phyloP scores from a whole-genome alignment of 2,888 invertebrate genomes.

The Charanyca ferruginea region DNA sequence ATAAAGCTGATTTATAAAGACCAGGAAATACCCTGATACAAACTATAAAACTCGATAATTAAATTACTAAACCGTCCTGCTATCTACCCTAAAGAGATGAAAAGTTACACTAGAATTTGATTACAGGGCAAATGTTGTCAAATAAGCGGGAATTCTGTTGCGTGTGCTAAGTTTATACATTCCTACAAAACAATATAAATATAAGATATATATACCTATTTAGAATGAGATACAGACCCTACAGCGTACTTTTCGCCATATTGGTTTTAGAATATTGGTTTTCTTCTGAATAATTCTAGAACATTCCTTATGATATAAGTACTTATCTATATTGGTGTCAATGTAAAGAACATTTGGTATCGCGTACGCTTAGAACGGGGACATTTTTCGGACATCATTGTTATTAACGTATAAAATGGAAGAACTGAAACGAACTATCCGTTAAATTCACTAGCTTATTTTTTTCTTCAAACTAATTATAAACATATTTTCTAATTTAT shows the following conservation, averaged over 20 bases:
- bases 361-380: conserved; percentile 9
- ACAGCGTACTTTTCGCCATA: conserved; percentile 34
- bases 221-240: conserved; percentile 18
- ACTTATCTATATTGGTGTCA: conserved; percentile 26
- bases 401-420: conserved; percentile 30
- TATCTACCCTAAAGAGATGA: conserved; percentile 36
- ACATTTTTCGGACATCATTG: conserved; percentile 18
- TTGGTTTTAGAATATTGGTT: conserved; percentile 12
- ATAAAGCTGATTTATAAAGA: conserved; percentile 18
- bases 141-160: conserved; percentile 60
- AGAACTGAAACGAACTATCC: conserved; percentile 18
- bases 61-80: conserved; percentile 10
- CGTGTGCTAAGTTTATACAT: conserved; percentile 29
- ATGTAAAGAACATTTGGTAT: conserved; percentile 7
- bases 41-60: conserved; percentile 41
- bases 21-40: conserved; percentile 38
- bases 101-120: conserved; percentile 45
- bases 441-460: conserved; percentile 25
- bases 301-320: conserved; percentile 27
- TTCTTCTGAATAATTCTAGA: conserved; percentile 52
- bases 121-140: conserved; percentile 46
- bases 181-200: conserved; percentile 15
- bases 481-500: conserved; percentile 60
- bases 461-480: conserved; percentile 45
- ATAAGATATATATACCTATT: conserved; percentile 1